These are phyloP conservation scores for Dendronephthya gigantea DNA, from an alignment of 64 coral and sea anemone genomes.

Conservation along the genomic window DNA sequence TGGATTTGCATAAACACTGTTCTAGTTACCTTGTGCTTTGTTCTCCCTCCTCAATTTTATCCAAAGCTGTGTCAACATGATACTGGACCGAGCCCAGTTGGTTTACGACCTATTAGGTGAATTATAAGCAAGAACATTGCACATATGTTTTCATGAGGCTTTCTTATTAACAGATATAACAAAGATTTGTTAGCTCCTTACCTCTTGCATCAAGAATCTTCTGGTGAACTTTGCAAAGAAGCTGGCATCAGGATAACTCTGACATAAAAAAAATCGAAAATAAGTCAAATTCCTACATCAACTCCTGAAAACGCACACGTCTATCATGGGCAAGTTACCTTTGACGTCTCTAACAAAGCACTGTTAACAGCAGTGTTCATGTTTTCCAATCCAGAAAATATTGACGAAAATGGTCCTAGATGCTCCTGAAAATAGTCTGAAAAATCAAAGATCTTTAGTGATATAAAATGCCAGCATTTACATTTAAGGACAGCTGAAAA, in stretches of 20 bases:
- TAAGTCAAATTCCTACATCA: neutral
- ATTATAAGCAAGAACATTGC: neutral
- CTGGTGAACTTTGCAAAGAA: neutral
- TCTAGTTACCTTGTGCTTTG: neutral
- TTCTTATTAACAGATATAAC: too few species aligned
- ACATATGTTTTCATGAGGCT: too few species aligned
- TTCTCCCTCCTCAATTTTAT: conserved; percentile 8
- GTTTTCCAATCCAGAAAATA: conserved; percentile 11
- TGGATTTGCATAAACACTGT: too few species aligned
- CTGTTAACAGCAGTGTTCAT: neutral
- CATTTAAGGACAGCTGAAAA: too few species aligned
- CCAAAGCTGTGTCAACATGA: conserved; percentile 20
- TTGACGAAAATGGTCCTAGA: conserved; percentile 2
- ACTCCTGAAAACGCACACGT: neutral
- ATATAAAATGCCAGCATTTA: neutral
- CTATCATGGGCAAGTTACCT: neutral
- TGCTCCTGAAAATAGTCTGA: neutral
- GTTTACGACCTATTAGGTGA: neutral
- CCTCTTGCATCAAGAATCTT: conserved; percentile 10
- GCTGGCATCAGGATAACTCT: neutral
- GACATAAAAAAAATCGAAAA: neutral
- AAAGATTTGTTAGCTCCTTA: too few species aligned
- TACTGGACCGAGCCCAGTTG: neutral
- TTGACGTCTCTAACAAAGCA: neutral
- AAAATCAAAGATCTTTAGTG: neutral